These are phyloP conservation scores for Leucozona laternaria DNA, from an alignment of 2,888 invertebrate genomes.

Conservation along the genomic window DNA sequence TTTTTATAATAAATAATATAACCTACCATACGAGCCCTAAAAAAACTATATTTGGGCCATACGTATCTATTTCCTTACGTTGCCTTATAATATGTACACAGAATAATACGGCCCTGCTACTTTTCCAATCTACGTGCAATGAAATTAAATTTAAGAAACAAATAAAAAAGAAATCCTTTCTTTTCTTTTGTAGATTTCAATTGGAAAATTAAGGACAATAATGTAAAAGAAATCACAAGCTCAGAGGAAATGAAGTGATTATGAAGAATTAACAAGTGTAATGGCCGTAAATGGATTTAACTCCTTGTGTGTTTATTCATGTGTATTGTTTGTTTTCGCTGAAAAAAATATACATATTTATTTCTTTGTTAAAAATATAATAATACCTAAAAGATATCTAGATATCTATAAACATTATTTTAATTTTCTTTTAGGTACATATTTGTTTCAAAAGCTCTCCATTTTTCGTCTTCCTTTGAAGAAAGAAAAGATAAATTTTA, in stretches of 20 bases:
- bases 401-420: not conserved
- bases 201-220: constrained; percentile 65
- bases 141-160: constrained; percentile 31
- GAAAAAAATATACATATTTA: not conserved
- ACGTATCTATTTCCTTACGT: no score
- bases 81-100: no score
- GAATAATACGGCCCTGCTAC: not conserved
- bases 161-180: constrained; percentile 17
- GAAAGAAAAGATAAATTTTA: constrained; percentile 28
- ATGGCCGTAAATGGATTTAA: constrained; percentile 72
- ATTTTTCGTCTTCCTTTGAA: constrained; percentile 8
- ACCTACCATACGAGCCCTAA: no score
- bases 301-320: constrained; percentile 32
- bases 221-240: constrained; percentile 51
- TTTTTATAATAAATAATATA: no score
- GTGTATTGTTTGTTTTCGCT: constrained; percentile 17
- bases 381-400: not conserved
- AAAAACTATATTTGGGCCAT: no score
- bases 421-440: not conserved
- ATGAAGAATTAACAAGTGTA: constrained; percentile 69
- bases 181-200: constrained; percentile 43
- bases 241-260: constrained; percentile 63
- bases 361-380: not conserved
- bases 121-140: constrained; percentile 24
- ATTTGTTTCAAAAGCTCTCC: not conserved